Conservation (phyloP, 2,113 vertebrate genomes). For the Tichodroma muraria region DNA sequence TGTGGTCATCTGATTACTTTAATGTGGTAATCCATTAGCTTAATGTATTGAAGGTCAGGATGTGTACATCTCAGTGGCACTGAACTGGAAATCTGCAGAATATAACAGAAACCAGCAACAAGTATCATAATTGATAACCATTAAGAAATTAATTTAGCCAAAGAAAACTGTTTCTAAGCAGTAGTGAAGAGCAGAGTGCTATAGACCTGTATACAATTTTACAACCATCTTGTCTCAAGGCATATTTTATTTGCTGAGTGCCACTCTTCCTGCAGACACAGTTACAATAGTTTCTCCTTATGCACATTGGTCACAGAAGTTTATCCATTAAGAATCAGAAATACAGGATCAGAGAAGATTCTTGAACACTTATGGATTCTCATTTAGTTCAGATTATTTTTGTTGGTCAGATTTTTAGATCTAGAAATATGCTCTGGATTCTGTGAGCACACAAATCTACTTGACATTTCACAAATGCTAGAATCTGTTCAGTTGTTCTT, state of each 20-base stretch:
- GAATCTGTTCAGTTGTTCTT: neutral
- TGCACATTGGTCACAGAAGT: neutral
- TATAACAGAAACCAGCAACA: conserved; percentile 36
- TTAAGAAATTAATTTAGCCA: conserved; percentile 60
- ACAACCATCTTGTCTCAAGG: neutral
- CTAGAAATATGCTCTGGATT: neutral
- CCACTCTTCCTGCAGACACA: neutral
- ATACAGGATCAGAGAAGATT: neutral
- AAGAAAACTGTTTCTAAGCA: conserved; percentile 4
- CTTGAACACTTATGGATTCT: neutral
- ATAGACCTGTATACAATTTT: neutral
- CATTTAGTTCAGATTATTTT: neutral
- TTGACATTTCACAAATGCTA: neutral
- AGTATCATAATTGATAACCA: conserved; percentile 40
- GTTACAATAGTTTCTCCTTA: neutral
- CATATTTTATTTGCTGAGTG: conserved; percentile 1
- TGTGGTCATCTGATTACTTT: conserved; percentile 27
- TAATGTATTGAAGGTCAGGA: conserved; percentile 54
- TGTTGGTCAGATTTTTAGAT: neutral
- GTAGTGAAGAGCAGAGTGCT: neutral
- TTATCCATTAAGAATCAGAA: neutral
- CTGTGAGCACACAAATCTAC: neutral
- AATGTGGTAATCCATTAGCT: conserved; percentile 15
- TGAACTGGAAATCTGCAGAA: conserved; percentile 52
- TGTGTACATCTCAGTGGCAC: neutral